phyloP scores from a whole-genome alignment of 1,140 invertebrate species.

The Leptonema lineaticorne region DNA sequence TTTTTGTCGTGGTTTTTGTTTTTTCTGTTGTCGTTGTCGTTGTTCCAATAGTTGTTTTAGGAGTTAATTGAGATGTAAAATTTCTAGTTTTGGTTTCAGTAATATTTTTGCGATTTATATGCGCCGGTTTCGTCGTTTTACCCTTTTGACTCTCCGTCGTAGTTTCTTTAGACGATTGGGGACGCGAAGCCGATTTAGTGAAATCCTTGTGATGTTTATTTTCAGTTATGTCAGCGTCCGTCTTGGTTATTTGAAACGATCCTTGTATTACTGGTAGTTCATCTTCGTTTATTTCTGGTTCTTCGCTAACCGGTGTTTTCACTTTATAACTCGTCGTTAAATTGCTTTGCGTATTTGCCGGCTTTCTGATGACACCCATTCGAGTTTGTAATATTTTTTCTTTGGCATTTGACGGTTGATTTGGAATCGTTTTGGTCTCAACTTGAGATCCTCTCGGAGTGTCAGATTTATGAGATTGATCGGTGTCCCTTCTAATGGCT shows the following conservation, averaged over 20 bases:
- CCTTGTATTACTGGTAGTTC: slow-evolving; percentile 60
- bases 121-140: slow-evolving; percentile 44
- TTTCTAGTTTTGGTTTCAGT: slow-evolving; percentile 43
- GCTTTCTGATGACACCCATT: slow-evolving; percentile 56
- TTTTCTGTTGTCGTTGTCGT: slow-evolving; percentile 41
- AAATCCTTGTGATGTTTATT: slow-evolving; percentile 54
- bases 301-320: slow-evolving; percentile 47
- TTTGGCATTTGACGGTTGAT: slow-evolving; percentile 46
- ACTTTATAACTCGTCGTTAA: slow-evolving; percentile 43
- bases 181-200: slow-evolving; percentile 45
- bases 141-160: slow-evolving; percentile 52
- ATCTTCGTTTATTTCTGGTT: slow-evolving; percentile 57
- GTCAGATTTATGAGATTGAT: slow-evolving; percentile 54
- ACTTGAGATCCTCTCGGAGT: slow-evolving; percentile 51
- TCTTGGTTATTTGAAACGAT: slow-evolving; percentile 63
- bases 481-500: slow-evolving; percentile 62
- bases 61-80: slow-evolving; percentile 43
- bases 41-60: slow-evolving; percentile 46
- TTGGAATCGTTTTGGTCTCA: slow-evolving; percentile 49
- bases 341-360: slow-evolving; percentile 50
- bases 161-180: slow-evolving; percentile 46
- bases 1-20: slow-evolving; percentile 23
- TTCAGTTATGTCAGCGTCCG: slow-evolving; percentile 62
- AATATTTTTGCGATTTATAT: slow-evolving; percentile 25
- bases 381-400: slow-evolving; percentile 52